Evolutionary conservation across 2,888 invertebrate species (phyloP).

Genomic region (Odontocolon sp.): DNA sequence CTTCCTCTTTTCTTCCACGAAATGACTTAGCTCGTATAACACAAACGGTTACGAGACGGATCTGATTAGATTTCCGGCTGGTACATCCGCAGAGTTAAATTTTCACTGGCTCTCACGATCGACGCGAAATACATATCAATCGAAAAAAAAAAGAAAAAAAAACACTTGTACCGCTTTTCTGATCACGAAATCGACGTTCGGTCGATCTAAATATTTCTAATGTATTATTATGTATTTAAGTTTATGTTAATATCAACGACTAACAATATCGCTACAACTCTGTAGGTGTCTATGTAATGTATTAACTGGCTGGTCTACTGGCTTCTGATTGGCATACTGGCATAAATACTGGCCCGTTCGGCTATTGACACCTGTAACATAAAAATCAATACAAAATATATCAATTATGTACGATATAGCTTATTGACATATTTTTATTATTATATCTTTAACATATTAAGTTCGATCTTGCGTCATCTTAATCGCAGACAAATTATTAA

Average conservation of each 20-base stretch:
- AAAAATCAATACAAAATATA: conserved; percentile 39
- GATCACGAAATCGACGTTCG: neutral
- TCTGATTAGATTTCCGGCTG: neutral
- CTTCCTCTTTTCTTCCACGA: conserved; percentile 34
- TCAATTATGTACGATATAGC: neutral
- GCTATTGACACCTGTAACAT: conserved; percentile 75
- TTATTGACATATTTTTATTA: neutral
- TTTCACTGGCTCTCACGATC: neutral
- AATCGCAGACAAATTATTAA: conserved; percentile 33
- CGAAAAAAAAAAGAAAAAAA: neutral
- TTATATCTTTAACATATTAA: neutral
- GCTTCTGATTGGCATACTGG: conserved; percentile 79
- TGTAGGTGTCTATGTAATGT: conserved; percentile 42
- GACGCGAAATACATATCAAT: neutral
- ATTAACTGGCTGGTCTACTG: conserved; percentile 77
- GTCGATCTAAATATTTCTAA: neutral
- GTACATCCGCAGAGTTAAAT: neutral
- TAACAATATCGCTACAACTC: conserved; percentile 33
- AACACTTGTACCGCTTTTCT: neutral
- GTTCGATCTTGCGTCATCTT: neutral
- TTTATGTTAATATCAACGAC: conserved; percentile 35
- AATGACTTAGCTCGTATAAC: conserved; percentile 22
- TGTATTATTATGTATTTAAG: conserved; percentile 26
- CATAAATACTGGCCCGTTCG: conserved; percentile 80
- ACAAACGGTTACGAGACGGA: conserved; percentile 40